Base-by-base conservation (phyloP, 2,888 invertebrate genomes). In the Chloromyia formosa region DNA sequence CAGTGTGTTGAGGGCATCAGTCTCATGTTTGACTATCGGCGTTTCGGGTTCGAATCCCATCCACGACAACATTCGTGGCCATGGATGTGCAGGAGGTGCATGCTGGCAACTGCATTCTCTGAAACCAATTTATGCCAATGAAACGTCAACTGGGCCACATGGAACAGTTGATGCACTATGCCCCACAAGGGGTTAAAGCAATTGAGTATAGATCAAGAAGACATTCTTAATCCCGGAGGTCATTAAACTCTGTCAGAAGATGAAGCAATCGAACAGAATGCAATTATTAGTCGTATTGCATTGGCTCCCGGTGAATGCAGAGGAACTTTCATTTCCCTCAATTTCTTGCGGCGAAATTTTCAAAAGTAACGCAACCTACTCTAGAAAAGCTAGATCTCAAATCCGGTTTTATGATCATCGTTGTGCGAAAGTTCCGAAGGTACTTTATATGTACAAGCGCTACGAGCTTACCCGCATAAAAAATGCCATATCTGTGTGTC, bases 291-390 rank as follows among this genome's bases (percentile, higher is more conserved):
- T 4, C 27, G 27, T 16, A 16, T 72, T 14, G 61, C 66, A 73
- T 76, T 78, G 53, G 78, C 79, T 27, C 78, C 79, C 16, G 79
- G 78, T 62, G 78, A 79, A 68, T 7, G 27, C 75, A 1, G 78
- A 78, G 74, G 78, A 78, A 72, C 72, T 78, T 40, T 77, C 77
- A 4, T 79, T 79, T 45, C 76, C 77, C 53, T 76, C 75, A 40
- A 56, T 78, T 73, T 77, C 76, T 61, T 56, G 78, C 56, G 78
- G 78, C 20, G 27, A 35, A 35, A 35, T 35, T 4, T 35, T 35
- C 7, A 35, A 35, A 35, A 35, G 27, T 35, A 35, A 35, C 7
- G 27, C 27, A 4, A 35, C 27, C 2, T 35, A 73, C n/a, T 66
- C 76, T 61, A 2, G 27, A 7, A 35, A 35, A 49, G 78, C 27